These are phyloP conservation scores for Catharus fuscescens DNA, from an alignment of 2,113 vertebrate genomes.

Conservation along the genomic window DNA sequence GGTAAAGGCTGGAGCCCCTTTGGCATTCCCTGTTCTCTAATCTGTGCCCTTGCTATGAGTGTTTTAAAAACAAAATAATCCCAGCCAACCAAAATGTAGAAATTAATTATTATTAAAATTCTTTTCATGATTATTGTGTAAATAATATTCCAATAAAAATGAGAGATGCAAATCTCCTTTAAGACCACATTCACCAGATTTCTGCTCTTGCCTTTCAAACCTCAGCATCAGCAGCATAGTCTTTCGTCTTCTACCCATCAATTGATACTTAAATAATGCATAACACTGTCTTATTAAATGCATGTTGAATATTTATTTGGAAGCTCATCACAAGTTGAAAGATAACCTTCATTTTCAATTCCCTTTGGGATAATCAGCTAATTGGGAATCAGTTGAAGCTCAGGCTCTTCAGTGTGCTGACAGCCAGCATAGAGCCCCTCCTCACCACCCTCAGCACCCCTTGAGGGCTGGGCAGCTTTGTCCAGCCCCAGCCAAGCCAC, in stretches of 20 bases:
- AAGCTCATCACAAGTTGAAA: slow-evolving; percentile 69
- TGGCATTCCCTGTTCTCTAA: background rate
- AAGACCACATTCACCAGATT: slow-evolving; percentile 1
- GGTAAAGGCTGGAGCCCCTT: background rate
- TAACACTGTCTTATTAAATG: slow-evolving; percentile 73
- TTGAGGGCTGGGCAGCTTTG: background rate
- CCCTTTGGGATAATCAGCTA: slow-evolving; percentile 74
- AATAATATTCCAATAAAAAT: slow-evolving; percentile 16
- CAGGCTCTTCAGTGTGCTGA: slow-evolving; percentile 5
- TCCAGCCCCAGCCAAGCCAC: background rate
- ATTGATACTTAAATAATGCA: slow-evolving; percentile 72
- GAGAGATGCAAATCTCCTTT: slow-evolving; percentile 22
- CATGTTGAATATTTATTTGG: slow-evolving; percentile 72
- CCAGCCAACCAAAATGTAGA: background rate
- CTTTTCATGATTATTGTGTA: background rate
- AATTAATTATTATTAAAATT: background rate
- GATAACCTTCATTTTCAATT: slow-evolving; percentile 74
- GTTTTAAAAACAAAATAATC: background rate
- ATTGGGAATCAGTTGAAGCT: slow-evolving; percentile 62
- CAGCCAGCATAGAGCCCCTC: background rate
- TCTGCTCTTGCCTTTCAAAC: slow-evolving; percentile 52
- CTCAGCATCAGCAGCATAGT: background rate
- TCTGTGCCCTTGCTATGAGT: accelerated
- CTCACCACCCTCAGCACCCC: background rate
- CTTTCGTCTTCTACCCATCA: slow-evolving; percentile 44